Base-by-base conservation (phyloP, 2,888 invertebrate genomes). In the Zelleria hepariella region DNA sequence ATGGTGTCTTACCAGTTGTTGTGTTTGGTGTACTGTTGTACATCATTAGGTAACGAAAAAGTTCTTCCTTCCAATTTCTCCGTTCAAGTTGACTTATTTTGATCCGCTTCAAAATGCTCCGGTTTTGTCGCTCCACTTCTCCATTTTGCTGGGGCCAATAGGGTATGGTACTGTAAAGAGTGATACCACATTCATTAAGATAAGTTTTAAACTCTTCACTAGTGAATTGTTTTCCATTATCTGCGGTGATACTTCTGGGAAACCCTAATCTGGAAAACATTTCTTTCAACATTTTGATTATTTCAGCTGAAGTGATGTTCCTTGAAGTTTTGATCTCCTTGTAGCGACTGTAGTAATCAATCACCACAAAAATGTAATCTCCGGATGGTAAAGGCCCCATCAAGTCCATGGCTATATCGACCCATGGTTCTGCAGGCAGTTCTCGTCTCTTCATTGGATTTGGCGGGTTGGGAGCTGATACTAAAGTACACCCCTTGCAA, bases 181-280 rank as follows among this genome's bases (percentile, higher is more conserved):
- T 62, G 2, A 70, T 70, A n/a, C 59, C 56, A 1, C 59, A 51
- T 20, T 67, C 61, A 1, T 2, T 2, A 20, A 65, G 66, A 48
- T 60, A 70, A 0, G 5, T 7, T 18, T 61, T 63, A 21, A 68
- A 67, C 24, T 66, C 66, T 5, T 62, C 57, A 32, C 68, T 67
- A 0, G 57, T 18, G 47, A 70, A 68, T 47, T 70, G 70, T 15
- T 53, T 51, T 0, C 68, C 68, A 59, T 68, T 69, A 23, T 69
- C 69, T 0, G 63, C 61, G 0, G 68, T 68, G 2, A 68, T 64
- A 0, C 61, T 56, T 0, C 3, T 2, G 0, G 68, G 68, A 55
- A 61, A 53, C 0, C 70, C 69, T 1, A 66, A 15, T 4, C 70
- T 55, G 7, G 60, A 55, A 10, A 61, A 61, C 10, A 61, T 59